Conservation (phyloP, 2,888 invertebrate species). For the Drosophila demipolita region DNA sequence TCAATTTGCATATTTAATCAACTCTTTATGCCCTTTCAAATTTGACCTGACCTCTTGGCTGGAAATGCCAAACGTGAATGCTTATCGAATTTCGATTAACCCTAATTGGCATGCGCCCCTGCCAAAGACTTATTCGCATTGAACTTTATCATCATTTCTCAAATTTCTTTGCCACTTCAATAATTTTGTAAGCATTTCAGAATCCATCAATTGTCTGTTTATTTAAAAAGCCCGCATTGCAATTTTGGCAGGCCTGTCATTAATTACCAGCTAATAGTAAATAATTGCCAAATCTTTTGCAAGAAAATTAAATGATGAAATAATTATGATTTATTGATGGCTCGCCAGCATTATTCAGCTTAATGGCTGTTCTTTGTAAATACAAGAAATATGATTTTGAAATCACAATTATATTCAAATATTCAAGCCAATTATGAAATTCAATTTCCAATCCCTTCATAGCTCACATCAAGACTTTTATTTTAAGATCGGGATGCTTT, state of each 20-base stretch:
- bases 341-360: slow-evolving; percentile 12
- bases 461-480: not conserved
- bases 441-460: not conserved
- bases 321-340: slow-evolving; percentile 26
- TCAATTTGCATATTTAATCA: slow-evolving; percentile 61
- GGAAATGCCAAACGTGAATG: slow-evolving; percentile 4
- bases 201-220: slow-evolving; percentile 13
- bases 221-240: slow-evolving; percentile 27
- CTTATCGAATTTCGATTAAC: slow-evolving; percentile 59
- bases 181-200: not conserved
- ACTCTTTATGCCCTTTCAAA: slow-evolving; percentile 13
- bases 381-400: not conserved
- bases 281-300: slow-evolving; percentile 22
- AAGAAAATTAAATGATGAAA: slow-evolving; percentile 3
- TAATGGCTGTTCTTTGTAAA: not conserved
- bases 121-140: slow-evolving; percentile 3
- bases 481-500: not conserved
- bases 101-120: slow-evolving; percentile 60
- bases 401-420: not conserved
- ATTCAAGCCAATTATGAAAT: not conserved
- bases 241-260: slow-evolving; percentile 44
- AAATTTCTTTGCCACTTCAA: slow-evolving; percentile 17
- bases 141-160: slow-evolving; percentile 11
- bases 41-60: slow-evolving; percentile 42
- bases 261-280: slow-evolving; percentile 65